These are phyloP conservation scores for Antedon mediterranea DNA, from an alignment of 53 echinoderm and acorn worm genomes.

Conservation along the genomic window DNA sequence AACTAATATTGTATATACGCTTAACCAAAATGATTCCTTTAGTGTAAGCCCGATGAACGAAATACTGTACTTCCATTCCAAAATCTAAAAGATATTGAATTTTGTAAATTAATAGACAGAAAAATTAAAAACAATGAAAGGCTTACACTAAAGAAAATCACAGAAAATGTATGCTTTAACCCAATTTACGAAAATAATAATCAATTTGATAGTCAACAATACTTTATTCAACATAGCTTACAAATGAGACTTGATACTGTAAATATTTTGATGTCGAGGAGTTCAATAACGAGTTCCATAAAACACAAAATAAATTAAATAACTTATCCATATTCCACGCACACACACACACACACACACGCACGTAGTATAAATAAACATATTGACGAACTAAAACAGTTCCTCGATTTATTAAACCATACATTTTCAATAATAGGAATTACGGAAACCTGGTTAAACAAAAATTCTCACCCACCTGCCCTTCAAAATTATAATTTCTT, in stretches of 20 bases:
- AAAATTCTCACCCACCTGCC: too few species aligned
- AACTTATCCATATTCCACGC: not conserved
- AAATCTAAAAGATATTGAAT: too few species aligned
- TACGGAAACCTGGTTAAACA: too few species aligned
- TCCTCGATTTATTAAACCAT: not conserved
- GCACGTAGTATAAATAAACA: not conserved
- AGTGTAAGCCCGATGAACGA: too few species aligned
- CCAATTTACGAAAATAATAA: not conserved
- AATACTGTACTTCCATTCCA: too few species aligned
- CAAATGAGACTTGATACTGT: not conserved
- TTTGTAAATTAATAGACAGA: too few species aligned
- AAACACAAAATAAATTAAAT: not conserved
- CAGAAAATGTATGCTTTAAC: not conserved
- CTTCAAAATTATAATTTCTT: too few species aligned
- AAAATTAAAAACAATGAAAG: not conserved
- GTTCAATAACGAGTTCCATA: not conserved
- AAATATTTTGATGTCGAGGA: not conserved
- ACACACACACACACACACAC: not conserved
- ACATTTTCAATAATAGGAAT: not conserved
- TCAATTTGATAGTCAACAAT: not conserved
- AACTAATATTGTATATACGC: too few species aligned
- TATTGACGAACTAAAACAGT: not conserved
- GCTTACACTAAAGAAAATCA: not conserved
- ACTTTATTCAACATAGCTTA: not conserved
- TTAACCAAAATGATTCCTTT: too few species aligned